phyloP scores from a whole-genome alignment of 2,888 invertebrate species.

The Phengaris alcon region DNA sequence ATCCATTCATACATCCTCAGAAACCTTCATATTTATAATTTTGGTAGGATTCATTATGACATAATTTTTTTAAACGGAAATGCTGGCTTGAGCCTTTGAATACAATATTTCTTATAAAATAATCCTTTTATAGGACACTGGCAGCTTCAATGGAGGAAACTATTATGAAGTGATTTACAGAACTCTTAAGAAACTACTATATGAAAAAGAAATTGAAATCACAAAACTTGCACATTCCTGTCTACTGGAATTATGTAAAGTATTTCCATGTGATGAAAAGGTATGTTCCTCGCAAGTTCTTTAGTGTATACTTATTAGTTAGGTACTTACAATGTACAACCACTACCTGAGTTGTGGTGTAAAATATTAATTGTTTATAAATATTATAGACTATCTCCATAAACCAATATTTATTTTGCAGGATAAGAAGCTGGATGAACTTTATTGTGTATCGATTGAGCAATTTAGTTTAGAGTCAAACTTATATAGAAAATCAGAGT shows the following conservation, averaged over 20 bases:
- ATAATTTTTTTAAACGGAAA: no score
- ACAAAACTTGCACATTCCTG: conserved; percentile 53
- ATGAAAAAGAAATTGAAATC: conserved; percentile 55
- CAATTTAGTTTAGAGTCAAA: conserved; percentile 60
- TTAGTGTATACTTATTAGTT: no score
- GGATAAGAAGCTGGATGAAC: conserved; percentile 54
- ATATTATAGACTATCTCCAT: not conserved
- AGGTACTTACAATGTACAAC: no score
- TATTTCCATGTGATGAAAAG: conserved; percentile 52
- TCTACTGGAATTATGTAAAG: conserved; percentile 48
- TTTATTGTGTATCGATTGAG: conserved; percentile 52
- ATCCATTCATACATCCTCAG: no score
- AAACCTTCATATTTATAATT: no score
- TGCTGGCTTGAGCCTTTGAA: no score
- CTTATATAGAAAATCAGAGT: conserved; percentile 56
- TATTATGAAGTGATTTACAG: conserved; percentile 66
- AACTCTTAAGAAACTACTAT: conserved; percentile 51
- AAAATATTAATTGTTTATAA: not conserved
- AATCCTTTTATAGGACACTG: conserved; percentile 37
- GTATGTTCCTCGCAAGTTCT: conserved; percentile 41
- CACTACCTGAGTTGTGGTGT: no score
- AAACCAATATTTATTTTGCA: conserved; percentile 44
- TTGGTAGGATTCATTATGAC: no score
- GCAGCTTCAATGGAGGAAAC: conserved; percentile 57
- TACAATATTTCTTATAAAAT: not conserved